Evolutionary conservation across 2,888 invertebrate species (phyloP), one percentile per base, ranked within the genome.

Genomic region (Chaitophorus viminalis): DNA sequence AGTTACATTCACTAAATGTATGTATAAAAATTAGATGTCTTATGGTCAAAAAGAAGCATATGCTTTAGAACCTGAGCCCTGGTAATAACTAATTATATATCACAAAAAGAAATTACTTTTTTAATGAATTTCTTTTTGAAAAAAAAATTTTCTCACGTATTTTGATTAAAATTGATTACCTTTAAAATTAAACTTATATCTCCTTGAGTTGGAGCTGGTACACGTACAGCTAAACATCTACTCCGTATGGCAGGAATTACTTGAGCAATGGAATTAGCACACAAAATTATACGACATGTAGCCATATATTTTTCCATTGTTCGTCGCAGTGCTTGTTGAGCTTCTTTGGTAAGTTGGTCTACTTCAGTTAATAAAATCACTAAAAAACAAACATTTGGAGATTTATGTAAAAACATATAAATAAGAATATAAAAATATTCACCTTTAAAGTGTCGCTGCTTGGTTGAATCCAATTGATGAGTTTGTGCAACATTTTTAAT

Each of bases 221-320:
- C 96, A 90, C 99, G 93, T 68, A 99, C 94, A 31, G 96, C 95
- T 70, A 99, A 93, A 92, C 99, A 99, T 91, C 99, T 94, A 89
- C 98, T 98, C 89, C 96, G 94, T 90, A 99, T 98, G 8, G 99
- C 99, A n/a, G 98, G 98, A 90, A 99, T 97, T 1, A 99, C 97
- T 90, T 97, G 94, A 8, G 98, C 98, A 60, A 97, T 97, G 0
- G 98, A 98, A 91, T 98, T 98, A 1, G 98, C 97, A 90, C 97
- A 97, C 0, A 99, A 93, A 90, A 99, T 97, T 8, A 99, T 93
- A 29, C 99, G 94, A 91, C 99, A 99, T 3, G 98, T 98, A 29
- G 96, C 93, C 88, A 98, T 96, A 92, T 99, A 99, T 91, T 99
- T 99, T 92, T 99, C 99, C 99, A 99, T 99, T 0, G 99, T 99